These are phyloP conservation scores for Oncorhynchus keta DNA, from an alignment of 2,113 vertebrate species.

Conservation along the genomic window DNA sequence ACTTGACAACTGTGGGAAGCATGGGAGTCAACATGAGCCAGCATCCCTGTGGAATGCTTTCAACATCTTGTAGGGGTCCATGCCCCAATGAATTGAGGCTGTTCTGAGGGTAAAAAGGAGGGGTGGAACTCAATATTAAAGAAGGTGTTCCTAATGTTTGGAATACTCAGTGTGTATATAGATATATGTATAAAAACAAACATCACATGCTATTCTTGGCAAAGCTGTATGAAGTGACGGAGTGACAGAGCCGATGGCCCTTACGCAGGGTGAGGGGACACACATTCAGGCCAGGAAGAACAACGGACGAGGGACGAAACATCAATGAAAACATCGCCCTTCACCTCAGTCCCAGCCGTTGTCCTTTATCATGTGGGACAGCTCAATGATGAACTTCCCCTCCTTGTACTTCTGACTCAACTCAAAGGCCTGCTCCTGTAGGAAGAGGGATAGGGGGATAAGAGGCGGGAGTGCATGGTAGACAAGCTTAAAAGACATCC, in stretches of 20 bases:
- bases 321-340: neutral
- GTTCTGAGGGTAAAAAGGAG: too few species aligned
- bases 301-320: neutral
- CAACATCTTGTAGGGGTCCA: too few species aligned
- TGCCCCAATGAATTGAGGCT: too few species aligned
- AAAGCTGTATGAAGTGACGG: slow-evolving; percentile 66
- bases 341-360: slow-evolving; percentile 93
- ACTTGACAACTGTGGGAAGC: too few species aligned
- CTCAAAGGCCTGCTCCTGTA: slow-evolving; percentile 96
- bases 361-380: slow-evolving; percentile 99
- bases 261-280: slow-evolving; percentile 60
- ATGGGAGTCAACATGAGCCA: too few species aligned
- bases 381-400: slow-evolving; percentile 98
- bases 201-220: slow-evolving; percentile 70
- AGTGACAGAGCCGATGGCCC: slow-evolving; percentile 54
- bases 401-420: slow-evolving; percentile 99
- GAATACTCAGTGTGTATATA: too few species aligned
- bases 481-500: neutral
- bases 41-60: too few species aligned
- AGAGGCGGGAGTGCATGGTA: neutral
- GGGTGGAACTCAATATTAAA: neutral
- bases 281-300: slow-evolving; percentile 44
- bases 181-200: slow-evolving; percentile 49
- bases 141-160: too few species aligned
- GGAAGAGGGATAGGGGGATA: slow-evolving; percentile 17